Base-by-base conservation (phyloP, 2,888 invertebrate species). In the Gandaritis pyraliata region DNA sequence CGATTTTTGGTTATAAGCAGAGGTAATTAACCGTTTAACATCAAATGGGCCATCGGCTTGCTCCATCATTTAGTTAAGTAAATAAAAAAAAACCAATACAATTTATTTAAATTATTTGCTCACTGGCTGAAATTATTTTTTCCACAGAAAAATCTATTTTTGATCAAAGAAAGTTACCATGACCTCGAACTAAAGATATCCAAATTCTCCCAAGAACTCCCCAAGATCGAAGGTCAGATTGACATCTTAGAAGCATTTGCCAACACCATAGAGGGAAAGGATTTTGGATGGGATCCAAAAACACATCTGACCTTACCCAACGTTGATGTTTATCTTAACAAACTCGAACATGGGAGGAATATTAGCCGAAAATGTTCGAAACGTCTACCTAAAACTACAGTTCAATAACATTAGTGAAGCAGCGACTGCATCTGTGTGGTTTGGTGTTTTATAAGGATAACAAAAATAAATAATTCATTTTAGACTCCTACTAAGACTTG, bases 141-240 rank as follows among this genome's bases (percentile, higher is more conserved):
- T 58, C 13, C 29, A 0, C 82, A 91, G 91, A 77, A 74, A 62
- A 85, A 86, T 57, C 61, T 91, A 7, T 74, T 77, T 0, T 10
- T 65, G 8, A 80, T 90, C 58, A 85, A 83, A 65, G 66, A 76
- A 0, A 82, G 76, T 45, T 90, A 90, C 64, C 57, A 73, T 0
- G 78, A 84, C 39, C 72, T 91, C 56, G 88, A 90, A 73, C 59
- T 64, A 15, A 80, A 83, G 62, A 77, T 91, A 33, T 66, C 73
- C 0, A 79, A 73, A 49, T 77, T 87, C 58, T 81, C 88, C 0
- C 69, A 79, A 58, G 86, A 87, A 49, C 58, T 91, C 8, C 89
- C 90, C 0, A 90, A 83, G 64, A 71, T 91, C 8, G 87, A 88
- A 77, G 84, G 85, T 0, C 87, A 91, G 74, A 72, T 90, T 1